Conservation (phyloP, 1,140 invertebrate genomes). For the Cyrtorhinus lividipennis region DNA sequence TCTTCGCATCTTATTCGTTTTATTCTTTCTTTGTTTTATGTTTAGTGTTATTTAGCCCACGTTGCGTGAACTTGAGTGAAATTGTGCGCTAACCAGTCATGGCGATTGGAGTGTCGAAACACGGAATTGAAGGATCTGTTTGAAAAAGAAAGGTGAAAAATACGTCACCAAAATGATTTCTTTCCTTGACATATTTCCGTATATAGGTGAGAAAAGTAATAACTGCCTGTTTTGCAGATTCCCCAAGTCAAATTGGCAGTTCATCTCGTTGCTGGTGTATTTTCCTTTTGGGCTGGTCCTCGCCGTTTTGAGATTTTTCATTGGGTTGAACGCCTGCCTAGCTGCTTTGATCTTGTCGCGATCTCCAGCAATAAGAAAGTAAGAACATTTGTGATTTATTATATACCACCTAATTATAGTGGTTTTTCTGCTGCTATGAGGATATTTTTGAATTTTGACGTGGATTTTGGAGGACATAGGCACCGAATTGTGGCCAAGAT, state of each 20-base stretch:
- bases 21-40: too few relatives aligned
- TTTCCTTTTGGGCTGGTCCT: constrained; percentile 19
- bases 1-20: too few relatives aligned
- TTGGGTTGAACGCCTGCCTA: constrained; percentile 19
- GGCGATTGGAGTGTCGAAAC: constrained; percentile 4
- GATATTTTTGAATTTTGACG: too few relatives aligned
- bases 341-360: constrained; percentile 14
- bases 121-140: constrained; percentile 19
- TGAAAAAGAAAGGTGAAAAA: constrained; percentile 20
- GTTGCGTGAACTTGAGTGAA: too few relatives aligned
- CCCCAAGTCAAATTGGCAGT: constrained; percentile 21
- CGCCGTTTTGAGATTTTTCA: constrained; percentile 18
- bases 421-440: too few relatives aligned
- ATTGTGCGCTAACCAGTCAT: too few relatives aligned
- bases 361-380: constrained; percentile 19
- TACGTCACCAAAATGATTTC: not conserved
- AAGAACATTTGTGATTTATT: not conserved
- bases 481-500: too few relatives aligned
- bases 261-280: constrained; percentile 17
- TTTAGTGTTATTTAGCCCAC: too few relatives aligned
- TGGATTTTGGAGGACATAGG: too few relatives aligned
- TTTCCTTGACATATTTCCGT: not conserved
- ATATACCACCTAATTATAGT: not conserved
- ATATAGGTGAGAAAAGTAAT: not conserved
- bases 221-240: constrained; percentile 12